Conservation (phyloP, 2,113 vertebrate species). For the Atractosteus spatula region DNA sequence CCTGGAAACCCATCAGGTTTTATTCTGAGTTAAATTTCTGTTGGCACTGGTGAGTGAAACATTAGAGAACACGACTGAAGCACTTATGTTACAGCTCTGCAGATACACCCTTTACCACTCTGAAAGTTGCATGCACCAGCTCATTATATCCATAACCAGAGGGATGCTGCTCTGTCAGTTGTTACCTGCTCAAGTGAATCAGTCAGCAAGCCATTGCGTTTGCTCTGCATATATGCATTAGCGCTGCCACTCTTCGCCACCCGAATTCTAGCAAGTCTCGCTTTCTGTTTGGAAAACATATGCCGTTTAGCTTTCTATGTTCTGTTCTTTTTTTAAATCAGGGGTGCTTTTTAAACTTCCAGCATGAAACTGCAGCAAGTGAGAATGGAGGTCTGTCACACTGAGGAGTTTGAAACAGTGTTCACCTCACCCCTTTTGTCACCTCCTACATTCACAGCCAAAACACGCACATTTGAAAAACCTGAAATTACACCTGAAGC, state of each 20-base stretch:
- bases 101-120: no score
- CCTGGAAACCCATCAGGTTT: not conserved
- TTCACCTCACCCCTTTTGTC: no score
- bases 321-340: constrained; percentile 1
- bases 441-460: no score
- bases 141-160: constrained; percentile 42
- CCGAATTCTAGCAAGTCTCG: constrained; percentile 90
- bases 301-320: constrained; percentile 60
- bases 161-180: not conserved
- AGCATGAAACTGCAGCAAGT: no score
- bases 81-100: not conserved
- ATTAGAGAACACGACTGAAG: constrained; percentile 20
- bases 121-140: constrained; percentile 36
- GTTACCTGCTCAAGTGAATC: constrained; percentile 88
- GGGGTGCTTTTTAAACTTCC: no score
- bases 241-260: constrained; percentile 91
- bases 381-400: no score
- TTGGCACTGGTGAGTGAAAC: not conserved
- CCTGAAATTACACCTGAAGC: no score
- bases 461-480: no score
- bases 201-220: constrained; percentile 89
- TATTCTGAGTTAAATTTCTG: not conserved
- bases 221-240: constrained; percentile 96
- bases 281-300: constrained; percentile 84
- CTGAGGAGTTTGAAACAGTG: no score